Base-by-base conservation (phyloP, 2,113 vertebrate species). In the Thamnophis sirtalis region DNA sequence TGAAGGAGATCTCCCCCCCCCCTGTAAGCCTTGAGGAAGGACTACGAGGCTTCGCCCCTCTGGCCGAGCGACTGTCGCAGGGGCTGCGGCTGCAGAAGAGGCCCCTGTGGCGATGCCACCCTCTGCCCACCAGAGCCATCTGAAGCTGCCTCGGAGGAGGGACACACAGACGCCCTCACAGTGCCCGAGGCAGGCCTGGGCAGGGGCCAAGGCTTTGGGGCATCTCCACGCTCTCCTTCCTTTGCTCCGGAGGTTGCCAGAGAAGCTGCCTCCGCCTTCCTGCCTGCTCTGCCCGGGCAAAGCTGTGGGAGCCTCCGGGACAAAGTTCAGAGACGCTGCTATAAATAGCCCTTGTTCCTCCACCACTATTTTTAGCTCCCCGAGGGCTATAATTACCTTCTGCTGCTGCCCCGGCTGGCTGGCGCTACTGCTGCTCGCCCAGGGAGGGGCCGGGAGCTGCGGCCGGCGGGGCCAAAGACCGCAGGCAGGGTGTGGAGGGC, bases 331-430 rank as follows among this genome's bases (percentile, higher is more conserved):
- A 85, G 33, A 4, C 3, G 38, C 0, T 0, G 86, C 95, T 95
- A 93, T 92, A 95, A 95, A 95, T 95, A 96, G 6, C 91, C 58
- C 43, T 28, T 38, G 51, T n/a, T 43, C 19, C n/a, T 0, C 60
- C 3, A 0, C 33, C 11, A 73, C 17, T 95, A 93, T 91, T 93
- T 94, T 93, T 95, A 93, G 94, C 63, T 50, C 4, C 38, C 5
- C 50, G 0, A 49, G 68, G 33, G 73, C 73, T 92, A 87, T 91
- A 95, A 90, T 93, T 93, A 89, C 22, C 85, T 1, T 0, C 92
- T 80, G 89, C 17, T 0, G 80, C 80, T 43, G 49, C 91, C 86
- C 5, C 5, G 33, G 90, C n/a, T 0, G 85, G 54, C 63, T 51
- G 55, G 89, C 17, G 6, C 89, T 48, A 22, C 10, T 3, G 88